Evolutionary conservation across 2,888 invertebrate species (phyloP).

Genomic region (Thera britannica): DNA sequence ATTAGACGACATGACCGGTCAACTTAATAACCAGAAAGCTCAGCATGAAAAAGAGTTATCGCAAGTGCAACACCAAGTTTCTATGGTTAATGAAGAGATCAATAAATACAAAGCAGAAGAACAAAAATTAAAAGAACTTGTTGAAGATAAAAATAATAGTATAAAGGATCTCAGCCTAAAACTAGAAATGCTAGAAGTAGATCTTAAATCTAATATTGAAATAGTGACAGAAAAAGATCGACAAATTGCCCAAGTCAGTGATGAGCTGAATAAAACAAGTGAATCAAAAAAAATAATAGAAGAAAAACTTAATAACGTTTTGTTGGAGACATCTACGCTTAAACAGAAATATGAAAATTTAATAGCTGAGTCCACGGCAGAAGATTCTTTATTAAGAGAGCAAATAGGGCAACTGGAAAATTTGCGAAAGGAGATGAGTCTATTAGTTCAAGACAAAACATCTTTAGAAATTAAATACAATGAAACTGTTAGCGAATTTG

Average conservation of each 20-base stretch:
- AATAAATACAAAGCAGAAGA: constrained; percentile 63
- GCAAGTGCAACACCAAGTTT: constrained; percentile 64
- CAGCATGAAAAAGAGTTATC: constrained; percentile 71
- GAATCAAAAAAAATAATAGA: constrained; percentile 78
- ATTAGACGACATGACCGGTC: constrained; percentile 72
- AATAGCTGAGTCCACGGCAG: constrained; percentile 70
- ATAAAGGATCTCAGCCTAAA: constrained; percentile 73
- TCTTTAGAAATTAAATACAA: constrained; percentile 61
- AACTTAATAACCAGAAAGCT: constrained; percentile 72
- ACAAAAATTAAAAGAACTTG: constrained; percentile 52
- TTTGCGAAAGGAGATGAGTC: constrained; percentile 65
- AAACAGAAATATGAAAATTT: constrained; percentile 76
- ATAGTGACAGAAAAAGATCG: constrained; percentile 78
- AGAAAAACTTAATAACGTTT: constrained; percentile 71
- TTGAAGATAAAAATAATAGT: constrained; percentile 70
- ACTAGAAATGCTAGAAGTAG: constrained; percentile 76
- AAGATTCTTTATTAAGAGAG: constrained; percentile 72
- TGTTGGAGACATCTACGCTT: constrained; percentile 64
- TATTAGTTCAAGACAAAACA: constrained; percentile 66
- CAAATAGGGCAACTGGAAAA: constrained; percentile 68
- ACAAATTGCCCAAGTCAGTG: constrained; percentile 70
- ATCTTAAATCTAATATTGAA: constrained; percentile 76
- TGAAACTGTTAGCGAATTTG: constrained; percentile 58
- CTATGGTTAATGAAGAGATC: constrained; percentile 58
- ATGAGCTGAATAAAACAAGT: constrained; percentile 67